Base-by-base conservation (phyloP, 2,888 invertebrate species). In the Stictocephala bisonia region DNA sequence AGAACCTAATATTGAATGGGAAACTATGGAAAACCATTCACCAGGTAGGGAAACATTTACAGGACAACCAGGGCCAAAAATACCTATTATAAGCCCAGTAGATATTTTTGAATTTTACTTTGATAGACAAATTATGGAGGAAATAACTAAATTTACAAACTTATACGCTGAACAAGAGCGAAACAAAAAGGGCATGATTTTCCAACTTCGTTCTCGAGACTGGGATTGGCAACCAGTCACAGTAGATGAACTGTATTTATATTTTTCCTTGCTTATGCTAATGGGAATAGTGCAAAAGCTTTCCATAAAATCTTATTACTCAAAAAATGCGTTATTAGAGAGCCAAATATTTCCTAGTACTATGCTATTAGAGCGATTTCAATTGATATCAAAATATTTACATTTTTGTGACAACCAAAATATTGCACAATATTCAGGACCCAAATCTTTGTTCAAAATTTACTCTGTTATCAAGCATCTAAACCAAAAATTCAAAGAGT, bases 361-460 rank as follows among this genome's bases (percentile, higher is more conserved):
- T n/a, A 58, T 58, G 58, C 20, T 29, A n/a, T n/a, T 58, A 29
- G 58, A 58, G 18, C 35, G 58, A 4, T 58, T 31, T 58, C n/a
- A 58, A 58, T 27, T 31, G 11, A 58, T 58, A 3, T 27, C 27
- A 6, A 58, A 58, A 58, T 58, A 58, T 58, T 58, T 51, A 18
- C 51, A 51, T 29, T 56, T 56, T 18, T 29, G 56, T 29, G 29
- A 27, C 31, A 15, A 27, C 18, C 3, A 9, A 15, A 9, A 22
- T 7, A 7, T 56, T 9, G 27, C 56, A 2, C 9, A 56, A 15
- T 56, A 29, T 18, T 9, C 18, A 56, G 56, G 56, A 18, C 56
- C 56, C 4, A 56, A 31, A 27, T 29, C 27, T 4, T 31, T 51
- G 29, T 56, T 29, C 31, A 56, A 56, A 56, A 56, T 56, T 56